Evolutionary conservation across 2,797 vertebrate genomes (phyloP).

Genomic region (Melanotaenia pygmaea): DNA sequence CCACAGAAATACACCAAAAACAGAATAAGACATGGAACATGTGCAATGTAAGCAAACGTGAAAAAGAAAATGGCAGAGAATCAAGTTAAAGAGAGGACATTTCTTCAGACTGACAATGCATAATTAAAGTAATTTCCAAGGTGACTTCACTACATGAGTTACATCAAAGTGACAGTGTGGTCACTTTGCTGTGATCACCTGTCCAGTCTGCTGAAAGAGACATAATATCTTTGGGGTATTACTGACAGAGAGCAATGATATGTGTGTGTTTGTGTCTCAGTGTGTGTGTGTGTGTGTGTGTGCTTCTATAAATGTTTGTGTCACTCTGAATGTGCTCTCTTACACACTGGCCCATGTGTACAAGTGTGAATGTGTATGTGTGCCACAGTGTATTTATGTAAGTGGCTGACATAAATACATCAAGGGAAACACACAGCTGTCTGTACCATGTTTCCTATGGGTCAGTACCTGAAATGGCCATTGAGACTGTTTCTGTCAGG

Average conservation of each 20-base stretch:
- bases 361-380: slow-evolving; percentile 63
- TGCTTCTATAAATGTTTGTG: slow-evolving; percentile 39
- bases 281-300: slow-evolving; percentile 30
- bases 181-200: slow-evolving; percentile 71
- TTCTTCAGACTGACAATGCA: neutral
- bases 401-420: slow-evolving; percentile 76
- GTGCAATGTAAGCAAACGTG: no score
- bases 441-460: slow-evolving; percentile 55
- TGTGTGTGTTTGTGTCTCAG: slow-evolving; percentile 36
- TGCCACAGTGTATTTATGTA: slow-evolving; percentile 70
- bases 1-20: no score
- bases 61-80: no score
- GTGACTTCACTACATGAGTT: slow-evolving; percentile 56
- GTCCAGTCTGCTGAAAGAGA: slow-evolving; percentile 72
- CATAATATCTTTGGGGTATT: slow-evolving; percentile 81
- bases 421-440: slow-evolving; percentile 75
- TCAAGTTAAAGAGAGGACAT: no score
- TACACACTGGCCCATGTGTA: slow-evolving; percentile 47
- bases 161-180: slow-evolving; percentile 71
- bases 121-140: slow-evolving; percentile 45
- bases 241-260: slow-evolving; percentile 68
- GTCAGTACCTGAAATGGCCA: slow-evolving; percentile 56
- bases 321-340: slow-evolving; percentile 36
- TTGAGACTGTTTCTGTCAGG: slow-evolving; percentile 31
- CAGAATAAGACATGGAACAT: no score